Percentiles rank a stretch among this genome's conserved stretches.
phyloP scores from a whole-genome alignment of 2,113 vertebrate genomes.

The Eira barbara region DNA sequence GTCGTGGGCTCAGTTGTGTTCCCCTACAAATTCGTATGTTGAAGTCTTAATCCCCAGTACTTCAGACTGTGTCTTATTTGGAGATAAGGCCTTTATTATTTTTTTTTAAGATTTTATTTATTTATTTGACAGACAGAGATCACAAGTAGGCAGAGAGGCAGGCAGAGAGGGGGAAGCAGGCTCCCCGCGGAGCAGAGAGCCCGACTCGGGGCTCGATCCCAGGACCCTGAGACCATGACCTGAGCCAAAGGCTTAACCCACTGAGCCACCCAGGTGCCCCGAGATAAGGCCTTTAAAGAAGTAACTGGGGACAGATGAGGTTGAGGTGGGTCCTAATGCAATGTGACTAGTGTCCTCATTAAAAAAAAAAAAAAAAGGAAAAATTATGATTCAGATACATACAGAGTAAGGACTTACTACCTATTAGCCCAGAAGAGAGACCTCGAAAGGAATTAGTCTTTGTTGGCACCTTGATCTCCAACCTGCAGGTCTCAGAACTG shows the following conservation, averaged over 20 bases:
- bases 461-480: neutral
- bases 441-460: neutral
- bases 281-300: neutral
- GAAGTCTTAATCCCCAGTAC: neutral
- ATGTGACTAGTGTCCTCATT: neutral
- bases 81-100: neutral
- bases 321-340: neutral
- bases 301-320: neutral
- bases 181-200: no score
- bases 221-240: no score
- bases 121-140: no score
- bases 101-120: no score
- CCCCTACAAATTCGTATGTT: neutral
- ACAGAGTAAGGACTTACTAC: neutral
- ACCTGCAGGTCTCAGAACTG: neutral
- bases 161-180: no score
- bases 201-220: fast-evolving
- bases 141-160: no score
- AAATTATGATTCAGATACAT: neutral
- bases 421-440: neutral
- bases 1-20: neutral
- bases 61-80: neutral
- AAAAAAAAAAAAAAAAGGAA: neutral
- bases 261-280: no score
- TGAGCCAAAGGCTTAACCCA: no score